phyloP scores from a whole-genome alignment of 2,888 invertebrate genomes.

The Apeira syringaria region DNA sequence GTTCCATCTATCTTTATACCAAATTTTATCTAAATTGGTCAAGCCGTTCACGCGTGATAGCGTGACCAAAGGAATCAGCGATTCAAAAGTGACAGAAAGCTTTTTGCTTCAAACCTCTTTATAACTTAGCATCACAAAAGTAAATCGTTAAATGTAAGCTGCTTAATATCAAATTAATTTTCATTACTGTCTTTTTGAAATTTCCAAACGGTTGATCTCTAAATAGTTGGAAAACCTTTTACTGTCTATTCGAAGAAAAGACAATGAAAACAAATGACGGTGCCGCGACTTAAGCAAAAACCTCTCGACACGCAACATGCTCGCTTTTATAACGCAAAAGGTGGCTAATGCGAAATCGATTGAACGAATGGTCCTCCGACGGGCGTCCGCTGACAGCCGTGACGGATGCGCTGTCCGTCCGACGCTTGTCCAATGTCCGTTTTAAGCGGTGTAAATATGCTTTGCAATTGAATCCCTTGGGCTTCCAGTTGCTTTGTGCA shows the following conservation, averaged over 20 bases:
- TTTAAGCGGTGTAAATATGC: conserved; percentile 28
- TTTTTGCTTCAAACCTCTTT: no score
- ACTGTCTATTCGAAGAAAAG: not conserved
- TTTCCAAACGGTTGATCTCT: no score
- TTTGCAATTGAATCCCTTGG: conserved; percentile 21
- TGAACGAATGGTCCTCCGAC: conserved; percentile 32
- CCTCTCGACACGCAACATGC: conserved; percentile 15
- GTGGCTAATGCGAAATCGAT: conserved; percentile 71
- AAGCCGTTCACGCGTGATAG: no score
- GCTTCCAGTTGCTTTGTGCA: conserved; percentile 12
- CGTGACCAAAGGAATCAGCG: no score
- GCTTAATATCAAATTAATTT: no score
- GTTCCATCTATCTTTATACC: no score
- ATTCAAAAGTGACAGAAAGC: no score
- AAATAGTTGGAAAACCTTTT: no score
- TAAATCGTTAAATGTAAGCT: no score
- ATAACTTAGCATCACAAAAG: no score
- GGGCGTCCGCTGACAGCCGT: conserved; percentile 26
- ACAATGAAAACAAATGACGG: not conserved
- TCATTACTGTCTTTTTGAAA: no score
- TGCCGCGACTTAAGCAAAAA: not conserved
- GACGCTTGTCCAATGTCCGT: conserved; percentile 27
- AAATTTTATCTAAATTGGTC: no score
- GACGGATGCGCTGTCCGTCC: conserved; percentile 30
- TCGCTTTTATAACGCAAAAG: conserved; percentile 46